Evolutionary conservation across 2,113 vertebrate species (phyloP).

Genomic region (Theristicus caerulescens): DNA sequence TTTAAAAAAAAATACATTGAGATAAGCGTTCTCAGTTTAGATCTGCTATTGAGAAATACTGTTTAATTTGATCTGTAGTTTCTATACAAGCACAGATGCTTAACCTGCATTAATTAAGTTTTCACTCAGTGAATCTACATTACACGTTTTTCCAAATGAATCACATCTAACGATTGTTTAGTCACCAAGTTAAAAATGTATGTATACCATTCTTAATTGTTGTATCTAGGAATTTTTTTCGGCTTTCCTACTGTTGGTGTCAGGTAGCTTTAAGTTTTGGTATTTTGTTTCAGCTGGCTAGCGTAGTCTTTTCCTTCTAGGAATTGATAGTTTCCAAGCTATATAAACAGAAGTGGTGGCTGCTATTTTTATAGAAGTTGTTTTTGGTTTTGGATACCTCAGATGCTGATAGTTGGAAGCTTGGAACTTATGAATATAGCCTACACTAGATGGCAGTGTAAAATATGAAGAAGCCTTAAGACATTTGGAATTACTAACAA

Average conservation of each 20-base stretch:
- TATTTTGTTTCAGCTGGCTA: neutral
- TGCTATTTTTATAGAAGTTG: neutral
- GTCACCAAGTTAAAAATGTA: neutral
- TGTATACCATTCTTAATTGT: neutral
- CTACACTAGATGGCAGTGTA: conserved; percentile 75
- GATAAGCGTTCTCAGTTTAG: neutral
- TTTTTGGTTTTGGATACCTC: neutral
- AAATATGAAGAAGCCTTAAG: conserved; percentile 30
- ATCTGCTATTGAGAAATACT: neutral
- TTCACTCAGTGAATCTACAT: neutral
- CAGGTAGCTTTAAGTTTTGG: neutral
- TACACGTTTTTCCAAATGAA: neutral
- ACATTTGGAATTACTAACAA: neutral
- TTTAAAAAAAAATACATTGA: neutral
- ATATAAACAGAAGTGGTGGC: neutral
- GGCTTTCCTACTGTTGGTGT: neutral
- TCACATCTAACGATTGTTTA: neutral
- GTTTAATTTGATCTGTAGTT: neutral
- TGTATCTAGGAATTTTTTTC: neutral
- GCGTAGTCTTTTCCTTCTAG: neutral
- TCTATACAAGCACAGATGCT: neutral
- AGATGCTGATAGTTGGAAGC: neutral
- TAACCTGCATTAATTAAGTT: neutral
- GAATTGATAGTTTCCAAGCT: neutral
- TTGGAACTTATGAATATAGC: neutral